Conservation (phyloP, 1,140 invertebrate genomes). For the Cylas formicarius region DNA sequence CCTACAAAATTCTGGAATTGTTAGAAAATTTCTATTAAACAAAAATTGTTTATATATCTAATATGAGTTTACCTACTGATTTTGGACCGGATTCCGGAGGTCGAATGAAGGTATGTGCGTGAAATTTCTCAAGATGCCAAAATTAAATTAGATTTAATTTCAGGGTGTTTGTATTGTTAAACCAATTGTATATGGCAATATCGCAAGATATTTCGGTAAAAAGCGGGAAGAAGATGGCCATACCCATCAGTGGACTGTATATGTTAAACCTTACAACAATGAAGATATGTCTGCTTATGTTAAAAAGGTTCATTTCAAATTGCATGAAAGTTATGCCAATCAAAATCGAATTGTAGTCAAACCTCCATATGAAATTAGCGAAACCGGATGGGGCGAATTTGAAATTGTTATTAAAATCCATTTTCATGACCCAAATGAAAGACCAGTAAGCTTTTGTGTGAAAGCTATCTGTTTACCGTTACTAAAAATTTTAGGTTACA, state of each 20-base stretch:
- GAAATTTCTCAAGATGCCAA: too few species aligned
- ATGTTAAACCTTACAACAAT: slow-evolving; percentile 88
- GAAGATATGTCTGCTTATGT: slow-evolving; percentile 93
- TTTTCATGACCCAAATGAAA: slow-evolving; percentile 94
- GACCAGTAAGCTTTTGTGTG: slow-evolving; percentile 67
- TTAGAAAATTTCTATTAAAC: too few species aligned
- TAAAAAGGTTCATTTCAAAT: slow-evolving; percentile 95
- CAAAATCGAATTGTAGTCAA: slow-evolving; percentile 87
- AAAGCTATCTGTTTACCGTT: not conserved
- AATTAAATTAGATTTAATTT: slow-evolving; percentile 17
- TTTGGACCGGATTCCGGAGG: slow-evolving; percentile 77
- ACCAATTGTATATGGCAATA: slow-evolving; percentile 95
- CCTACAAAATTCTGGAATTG: too few species aligned
- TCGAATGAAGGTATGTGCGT: slow-evolving; percentile 57
- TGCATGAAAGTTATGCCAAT: slow-evolving; percentile 96
- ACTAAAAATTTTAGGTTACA: slow-evolving; percentile 64
- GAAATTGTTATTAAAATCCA: slow-evolving; percentile 98
- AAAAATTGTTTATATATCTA: too few species aligned
- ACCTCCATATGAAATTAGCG: slow-evolving; percentile 94
- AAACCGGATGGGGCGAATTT: slow-evolving; percentile 99
- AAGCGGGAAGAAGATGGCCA: slow-evolving; percentile 98
- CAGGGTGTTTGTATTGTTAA: slow-evolving; percentile 89
- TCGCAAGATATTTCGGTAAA: slow-evolving; percentile 91
- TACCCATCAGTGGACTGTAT: slow-evolving; percentile 98
- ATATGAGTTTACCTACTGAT: slow-evolving; percentile 61